Evolutionary conservation across 2,888 invertebrate genomes (phyloP), one percentile per base, ranked within the genome.

Genomic region (Therioaphis trifolii): DNA sequence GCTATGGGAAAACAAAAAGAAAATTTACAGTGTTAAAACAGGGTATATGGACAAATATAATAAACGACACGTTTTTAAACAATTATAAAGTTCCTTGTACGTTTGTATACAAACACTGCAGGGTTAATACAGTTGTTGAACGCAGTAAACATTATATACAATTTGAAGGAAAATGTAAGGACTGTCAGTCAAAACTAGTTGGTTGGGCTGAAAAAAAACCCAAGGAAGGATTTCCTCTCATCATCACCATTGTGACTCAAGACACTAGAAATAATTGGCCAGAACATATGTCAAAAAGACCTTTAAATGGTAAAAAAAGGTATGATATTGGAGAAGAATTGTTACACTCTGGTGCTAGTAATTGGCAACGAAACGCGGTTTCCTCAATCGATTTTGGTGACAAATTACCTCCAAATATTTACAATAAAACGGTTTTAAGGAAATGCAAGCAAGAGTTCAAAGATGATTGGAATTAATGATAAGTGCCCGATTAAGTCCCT

Each of bases 131-230:
- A 68, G 40, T 11, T 40, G 2, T 35, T 40, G 21, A 40, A 1
- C 18, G 40, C 9, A n/a, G 35, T 18, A 68, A 68, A 68, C 11
- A 68, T 68, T 68, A n/a, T 68, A 7, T 68, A 21, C 40, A 40
- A 9, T 68, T 68, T 40, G 68, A 68, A 40, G 68, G 68, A 68
- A 35, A 68, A 40, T 68, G 68, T 40, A 68, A 66, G 1, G 68
- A 68, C 21, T 68, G 58, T 27, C 4, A 1, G 14, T 61, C 27
- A 27, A 27, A 24, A 61, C 14, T 61, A 24, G 27, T 61, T 61
- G 27, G 27, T 61, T 46, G 46, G 46, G 46, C 46, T 46, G 46
- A 46, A 46, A 9, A 46, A 9, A 46, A 46, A 46, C 46, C 46
- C 4, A 46, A 46, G 12, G 46, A 46, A 46, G 46, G 46, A 12